Conservation (phyloP, 2,888 invertebrate species). For the Tetropium fuscum region DNA sequence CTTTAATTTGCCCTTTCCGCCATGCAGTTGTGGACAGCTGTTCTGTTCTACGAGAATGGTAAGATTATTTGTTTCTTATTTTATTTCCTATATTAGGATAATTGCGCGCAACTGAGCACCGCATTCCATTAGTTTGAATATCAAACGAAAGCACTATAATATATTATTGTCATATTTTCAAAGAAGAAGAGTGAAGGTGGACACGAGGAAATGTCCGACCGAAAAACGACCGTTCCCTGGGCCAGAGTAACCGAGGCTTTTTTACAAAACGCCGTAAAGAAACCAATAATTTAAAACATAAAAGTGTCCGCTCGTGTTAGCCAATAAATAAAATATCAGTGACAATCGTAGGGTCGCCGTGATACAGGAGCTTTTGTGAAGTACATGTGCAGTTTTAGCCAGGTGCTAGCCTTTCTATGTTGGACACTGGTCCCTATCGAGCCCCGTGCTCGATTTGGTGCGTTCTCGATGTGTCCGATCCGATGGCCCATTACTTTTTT, state of each 20-base stretch:
- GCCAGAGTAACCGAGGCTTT: slow-evolving; percentile 31
- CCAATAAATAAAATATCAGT: slow-evolving; percentile 66
- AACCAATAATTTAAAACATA: slow-evolving; percentile 51
- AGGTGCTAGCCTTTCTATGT: slow-evolving; percentile 46
- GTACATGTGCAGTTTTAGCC: slow-evolving; percentile 47
- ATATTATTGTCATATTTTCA: too few species aligned
- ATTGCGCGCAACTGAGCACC: too few species aligned
- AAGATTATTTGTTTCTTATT: too few species aligned
- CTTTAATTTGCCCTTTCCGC: too few species aligned
- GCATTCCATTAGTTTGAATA: too few species aligned
- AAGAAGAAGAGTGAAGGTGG: too few species aligned
- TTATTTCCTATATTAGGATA: too few species aligned
- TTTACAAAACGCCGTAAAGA: slow-evolving; percentile 42
- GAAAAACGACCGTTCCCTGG: slow-evolving; percentile 37
- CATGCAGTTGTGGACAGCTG: too few species aligned
- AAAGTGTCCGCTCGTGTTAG: slow-evolving; percentile 52
- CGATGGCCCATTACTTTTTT: slow-evolving; percentile 15
- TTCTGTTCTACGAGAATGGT: too few species aligned
- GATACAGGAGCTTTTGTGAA: slow-evolving; percentile 56
- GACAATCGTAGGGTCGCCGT: slow-evolving; percentile 61
- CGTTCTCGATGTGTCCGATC: slow-evolving; percentile 15
- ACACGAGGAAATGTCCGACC: not conserved
- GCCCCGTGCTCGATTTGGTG: slow-evolving; percentile 37
- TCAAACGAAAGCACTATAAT: too few species aligned
- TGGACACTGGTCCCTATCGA: slow-evolving; percentile 47